Evolutionary conservation across 2,888 invertebrate genomes (phyloP), one percentile per base, ranked within the genome.

Genomic region (Dascillus cervinus): DNA sequence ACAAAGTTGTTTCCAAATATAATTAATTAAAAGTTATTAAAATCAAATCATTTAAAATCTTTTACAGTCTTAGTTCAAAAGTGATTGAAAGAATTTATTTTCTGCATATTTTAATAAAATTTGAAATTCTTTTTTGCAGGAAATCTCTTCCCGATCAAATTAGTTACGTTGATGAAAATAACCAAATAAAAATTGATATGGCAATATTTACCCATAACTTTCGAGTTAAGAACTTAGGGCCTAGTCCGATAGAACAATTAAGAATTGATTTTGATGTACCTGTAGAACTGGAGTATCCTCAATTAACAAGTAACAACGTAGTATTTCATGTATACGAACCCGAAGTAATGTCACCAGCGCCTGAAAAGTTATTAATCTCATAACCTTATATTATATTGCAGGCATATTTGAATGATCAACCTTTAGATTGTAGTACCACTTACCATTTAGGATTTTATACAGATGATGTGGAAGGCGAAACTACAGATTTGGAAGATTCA

Each of bases 201-300:
- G 20, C 39, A 2, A 42, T 37, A 13, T 43, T 50, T 11, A 32
- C 34, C 4, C 49, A 53, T 23, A 34, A 39, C 12, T 54, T 33
- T 22, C 37, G 43, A n/a, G 41, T 55, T 10, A 39, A 40, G 21
- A 50, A 48, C 34, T 11, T 31, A n/a, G 49, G 49, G 4, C 49
- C 47, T 1, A 51, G 50, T 41, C 44, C 46, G 2, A 26, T 47
- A 3, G 14, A 11, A 10, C 11, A 15, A 8, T n/a, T 11, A 4
- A 11, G 10, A 4, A 6, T 31, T 3, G 4, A 6, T 3, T 31
- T 40, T 17, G 20, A 31, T 5, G 22, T 40, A 21, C 40, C 40
- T 11, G 13, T 33, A n/a, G 30, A 36, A 25, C 14, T 30, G 5
- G 17, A 21, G 5, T 11, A 10, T 13, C 8, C n/a, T 10, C 4